Evolutionary conservation across 2,888 invertebrate genomes (phyloP).

Genomic region (Agrochola litura): DNA sequence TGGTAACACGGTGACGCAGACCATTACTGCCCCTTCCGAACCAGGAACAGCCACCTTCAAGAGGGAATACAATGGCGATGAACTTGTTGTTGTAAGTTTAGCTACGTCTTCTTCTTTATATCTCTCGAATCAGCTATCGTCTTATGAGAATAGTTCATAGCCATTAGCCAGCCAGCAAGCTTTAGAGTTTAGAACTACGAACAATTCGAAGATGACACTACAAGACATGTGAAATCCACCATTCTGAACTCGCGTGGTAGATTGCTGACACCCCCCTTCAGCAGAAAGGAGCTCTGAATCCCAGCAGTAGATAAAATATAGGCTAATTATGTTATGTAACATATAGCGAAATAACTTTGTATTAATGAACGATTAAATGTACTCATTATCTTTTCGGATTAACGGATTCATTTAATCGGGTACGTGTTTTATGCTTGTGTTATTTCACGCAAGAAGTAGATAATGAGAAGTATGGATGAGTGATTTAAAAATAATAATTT

Average conservation of each 20-base stretch:
- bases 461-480: background rate
- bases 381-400: constrained; percentile 8
- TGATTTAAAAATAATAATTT: background rate
- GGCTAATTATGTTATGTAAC: background rate
- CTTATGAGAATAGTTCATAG: background rate
- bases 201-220: background rate
- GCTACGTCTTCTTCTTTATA: background rate
- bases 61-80: constrained; percentile 75
- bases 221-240: background rate
- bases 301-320: background rate
- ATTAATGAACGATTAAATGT: background rate
- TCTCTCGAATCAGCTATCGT: background rate
- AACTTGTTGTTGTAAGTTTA: constrained; percentile 75
- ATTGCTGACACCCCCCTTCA: background rate
- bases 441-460: background rate
- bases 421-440: background rate
- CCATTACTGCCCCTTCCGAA: constrained; percentile 55
- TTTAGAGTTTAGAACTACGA: background rate
- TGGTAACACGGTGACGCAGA: constrained; percentile 76
- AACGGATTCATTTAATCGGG: constrained; percentile 11
- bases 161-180: background rate
- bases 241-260: background rate
- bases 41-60: constrained; percentile 68
- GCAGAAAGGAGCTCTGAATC: background rate
- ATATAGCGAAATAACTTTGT: background rate